Percentiles rank a stretch among this genome's conserved stretches.
Conservation (phyloP, 1,140 invertebrate genomes). For the Zaprionus kolodkinae region DNA sequence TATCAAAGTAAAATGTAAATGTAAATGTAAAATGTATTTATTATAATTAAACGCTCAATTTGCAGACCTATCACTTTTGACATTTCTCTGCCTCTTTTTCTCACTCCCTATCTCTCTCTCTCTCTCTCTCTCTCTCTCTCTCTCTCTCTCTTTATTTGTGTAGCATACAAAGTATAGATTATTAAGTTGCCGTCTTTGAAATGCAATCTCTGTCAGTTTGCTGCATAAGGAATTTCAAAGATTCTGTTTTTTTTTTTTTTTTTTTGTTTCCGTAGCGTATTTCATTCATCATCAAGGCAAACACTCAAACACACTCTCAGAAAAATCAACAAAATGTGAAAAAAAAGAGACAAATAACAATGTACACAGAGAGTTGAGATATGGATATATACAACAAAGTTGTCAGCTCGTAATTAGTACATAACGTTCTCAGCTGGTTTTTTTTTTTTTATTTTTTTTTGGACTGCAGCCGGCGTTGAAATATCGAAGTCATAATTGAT, state of each 20-base stretch:
- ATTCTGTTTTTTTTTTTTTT: constrained; percentile 11
- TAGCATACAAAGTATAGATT: neutral
- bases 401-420: constrained; percentile 32
- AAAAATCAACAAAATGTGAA: constrained; percentile 33
- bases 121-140: neutral
- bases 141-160: neutral
- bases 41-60: neutral
- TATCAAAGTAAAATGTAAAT: neutral
- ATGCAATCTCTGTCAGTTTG: constrained; percentile 16
- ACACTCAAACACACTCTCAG: constrained; percentile 7
- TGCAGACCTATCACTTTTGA: neutral
- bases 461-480: constrained; percentile 11
- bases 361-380: constrained; percentile 11
- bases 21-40: neutral
- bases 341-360: neutral
- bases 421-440: constrained; percentile 5
- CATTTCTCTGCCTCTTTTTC: neutral
- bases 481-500: constrained; percentile 48
- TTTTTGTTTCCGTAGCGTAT: constrained; percentile 8
- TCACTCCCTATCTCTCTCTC: neutral
- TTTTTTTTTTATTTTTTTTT: constrained; percentile 3
- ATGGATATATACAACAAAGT: constrained; percentile 4
- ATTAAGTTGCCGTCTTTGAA: constrained; percentile 11
- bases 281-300: constrained; percentile 41
- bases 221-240: constrained; percentile 3